Evolutionary conservation across 2,888 invertebrate genomes (phyloP).

Genomic region (Globia sparganii): DNA sequence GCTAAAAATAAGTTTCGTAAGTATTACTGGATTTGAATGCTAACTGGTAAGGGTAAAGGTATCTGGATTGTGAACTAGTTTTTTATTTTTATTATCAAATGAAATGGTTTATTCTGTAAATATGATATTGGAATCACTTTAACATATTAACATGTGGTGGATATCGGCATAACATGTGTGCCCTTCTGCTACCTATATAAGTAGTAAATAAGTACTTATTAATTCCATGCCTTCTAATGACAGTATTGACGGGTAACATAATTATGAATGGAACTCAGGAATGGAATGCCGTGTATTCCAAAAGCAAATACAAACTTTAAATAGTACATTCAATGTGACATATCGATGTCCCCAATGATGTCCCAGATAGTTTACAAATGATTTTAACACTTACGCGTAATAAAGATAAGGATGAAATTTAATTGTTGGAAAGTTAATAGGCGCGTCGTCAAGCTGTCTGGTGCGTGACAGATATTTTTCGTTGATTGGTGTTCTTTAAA

Average conservation of each 20-base stretch:
- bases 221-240: background rate
- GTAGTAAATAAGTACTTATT: background rate
- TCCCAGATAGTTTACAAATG: conserved; percentile 56
- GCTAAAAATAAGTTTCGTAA: too few species aligned
- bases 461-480: conserved; percentile 56
- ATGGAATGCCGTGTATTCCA: conserved; percentile 57
- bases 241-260: background rate
- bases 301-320: conserved; percentile 45
- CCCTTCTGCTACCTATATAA: background rate
- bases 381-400: conserved; percentile 53
- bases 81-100: background rate
- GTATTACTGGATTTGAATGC: too few species aligned
- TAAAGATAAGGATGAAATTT: conserved; percentile 57
- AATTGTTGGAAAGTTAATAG: conserved; percentile 52
- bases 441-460: conserved; percentile 79
- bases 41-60: too few species aligned
- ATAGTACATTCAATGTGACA: conserved; percentile 50
- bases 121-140: too few species aligned
- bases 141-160: too few species aligned
- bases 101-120: background rate
- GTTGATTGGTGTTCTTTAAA: conserved; percentile 14
- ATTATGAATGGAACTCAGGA: conserved; percentile 30
- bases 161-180: background rate
- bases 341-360: conserved; percentile 50
- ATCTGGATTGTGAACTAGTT: too few species aligned